Evolutionary conservation across 2,797 vertebrate species (phyloP).

Genomic region (Odontamblyopus lacepedii): DNA sequence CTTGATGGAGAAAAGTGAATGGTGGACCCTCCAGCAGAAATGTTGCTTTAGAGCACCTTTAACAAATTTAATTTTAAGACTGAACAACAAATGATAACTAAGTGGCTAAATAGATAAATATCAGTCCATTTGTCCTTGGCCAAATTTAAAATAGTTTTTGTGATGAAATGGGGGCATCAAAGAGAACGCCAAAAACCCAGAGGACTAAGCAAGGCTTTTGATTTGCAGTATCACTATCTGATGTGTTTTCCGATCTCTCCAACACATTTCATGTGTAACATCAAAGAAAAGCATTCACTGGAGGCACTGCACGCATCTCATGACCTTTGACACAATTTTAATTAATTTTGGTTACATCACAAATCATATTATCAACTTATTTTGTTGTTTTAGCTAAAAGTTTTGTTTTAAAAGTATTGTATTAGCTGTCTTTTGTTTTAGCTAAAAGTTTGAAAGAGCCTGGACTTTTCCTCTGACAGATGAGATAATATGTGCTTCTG

Average conservation of each 20-base stretch:
- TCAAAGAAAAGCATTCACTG: constrained; percentile 7
- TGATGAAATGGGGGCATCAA: constrained; percentile 12
- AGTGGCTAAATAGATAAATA: neutral
- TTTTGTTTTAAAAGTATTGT: neutral
- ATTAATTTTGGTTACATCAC: neutral
- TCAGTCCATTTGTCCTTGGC: constrained; percentile 15
- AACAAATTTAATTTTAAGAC: neutral
- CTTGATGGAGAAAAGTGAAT: neutral
- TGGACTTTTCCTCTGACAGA: neutral
- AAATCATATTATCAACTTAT: neutral
- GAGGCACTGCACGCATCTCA: neutral
- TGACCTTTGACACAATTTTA: constrained; percentile 13
- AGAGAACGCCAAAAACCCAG: constrained; percentile 7
- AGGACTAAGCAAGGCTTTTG: constrained; percentile 5
- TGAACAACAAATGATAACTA: neutral
- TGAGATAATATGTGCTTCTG: neutral
- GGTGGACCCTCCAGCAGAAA: neutral
- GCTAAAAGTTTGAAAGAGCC: neutral
- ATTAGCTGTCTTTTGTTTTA: neutral
- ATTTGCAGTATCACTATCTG: constrained; percentile 2
- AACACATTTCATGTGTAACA: constrained; percentile 2
- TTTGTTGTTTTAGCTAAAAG: neutral
- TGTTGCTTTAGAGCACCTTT: neutral
- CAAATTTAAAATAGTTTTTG: constrained; percentile 13
- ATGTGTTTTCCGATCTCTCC: constrained; percentile 11